phyloP scores from a whole-genome alignment of 2,113 vertebrate genomes.

The Burhinus oedicnemus region DNA sequence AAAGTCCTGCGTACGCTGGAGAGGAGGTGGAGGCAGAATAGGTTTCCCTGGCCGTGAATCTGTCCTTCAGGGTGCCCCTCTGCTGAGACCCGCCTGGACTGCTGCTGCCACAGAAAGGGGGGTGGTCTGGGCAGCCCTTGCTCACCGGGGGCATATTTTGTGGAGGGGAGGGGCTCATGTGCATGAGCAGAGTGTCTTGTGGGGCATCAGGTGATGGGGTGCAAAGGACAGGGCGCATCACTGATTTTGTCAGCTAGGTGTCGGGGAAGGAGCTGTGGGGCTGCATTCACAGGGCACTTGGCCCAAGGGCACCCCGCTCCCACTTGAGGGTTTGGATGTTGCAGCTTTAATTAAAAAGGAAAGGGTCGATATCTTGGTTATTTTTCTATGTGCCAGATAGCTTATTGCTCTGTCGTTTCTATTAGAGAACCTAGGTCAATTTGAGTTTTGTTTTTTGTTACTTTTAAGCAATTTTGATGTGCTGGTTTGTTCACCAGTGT shows the following conservation, averaged over 20 bases:
- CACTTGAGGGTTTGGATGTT: not conserved
- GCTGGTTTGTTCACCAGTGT: not conserved
- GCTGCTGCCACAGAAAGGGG: no score
- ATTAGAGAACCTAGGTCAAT: not conserved
- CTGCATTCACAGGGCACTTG: not conserved
- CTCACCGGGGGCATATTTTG: not conserved
- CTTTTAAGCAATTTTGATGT: not conserved
- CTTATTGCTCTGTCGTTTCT: not conserved
- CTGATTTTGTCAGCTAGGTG: not conserved
- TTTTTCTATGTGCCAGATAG: not conserved
- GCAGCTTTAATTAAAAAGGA: not conserved
- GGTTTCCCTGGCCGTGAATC: not conserved
- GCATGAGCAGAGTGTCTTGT: accelerated
- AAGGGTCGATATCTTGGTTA: not conserved
- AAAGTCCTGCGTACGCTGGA: not conserved
- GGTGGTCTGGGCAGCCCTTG: no score
- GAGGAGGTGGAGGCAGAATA: not conserved
- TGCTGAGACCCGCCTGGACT: not conserved
- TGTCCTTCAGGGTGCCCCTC: not conserved
- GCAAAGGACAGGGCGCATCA: not conserved
- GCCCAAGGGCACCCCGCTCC: not conserved
- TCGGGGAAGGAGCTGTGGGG: not conserved
- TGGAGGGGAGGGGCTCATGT: accelerated
- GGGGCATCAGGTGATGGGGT: no score
- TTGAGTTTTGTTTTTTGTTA: not conserved